Conservation (phyloP, 1,140 invertebrate species). For the Lasioglossum baleicum region DNA sequence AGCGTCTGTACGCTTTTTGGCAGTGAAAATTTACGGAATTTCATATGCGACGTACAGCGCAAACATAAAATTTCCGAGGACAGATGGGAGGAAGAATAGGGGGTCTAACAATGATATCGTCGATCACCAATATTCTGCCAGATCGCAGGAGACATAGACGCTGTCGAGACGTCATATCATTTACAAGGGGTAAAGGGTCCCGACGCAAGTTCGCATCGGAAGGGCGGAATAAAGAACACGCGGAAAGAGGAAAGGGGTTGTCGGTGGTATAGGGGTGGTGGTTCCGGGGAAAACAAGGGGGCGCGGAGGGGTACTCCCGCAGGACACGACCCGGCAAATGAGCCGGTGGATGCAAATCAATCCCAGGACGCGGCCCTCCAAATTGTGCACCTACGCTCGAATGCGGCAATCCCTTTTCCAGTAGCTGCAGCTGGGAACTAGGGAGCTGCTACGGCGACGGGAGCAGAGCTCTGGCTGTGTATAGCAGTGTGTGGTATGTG, state of each 20-base stretch:
- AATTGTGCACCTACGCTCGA: conserved; percentile 74
- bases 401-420: conserved; percentile 75
- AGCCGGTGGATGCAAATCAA: conserved; percentile 79
- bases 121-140: no score
- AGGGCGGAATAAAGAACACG: neutral
- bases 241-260: no score
- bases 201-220: neutral
- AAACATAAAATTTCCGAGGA: no score
- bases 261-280: conserved; percentile 4
- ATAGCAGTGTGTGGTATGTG: no score
- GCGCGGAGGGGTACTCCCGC: conserved; percentile 54
- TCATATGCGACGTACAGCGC: no score
- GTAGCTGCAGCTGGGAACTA: conserved; percentile 48
- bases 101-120: no score
- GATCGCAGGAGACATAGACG: no score
- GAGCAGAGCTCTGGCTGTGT: neutral
- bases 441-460: conserved; percentile 25
- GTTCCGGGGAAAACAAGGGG: neutral
- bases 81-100: no score
- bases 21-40: no score
- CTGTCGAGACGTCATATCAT: no score
- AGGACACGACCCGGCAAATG: conserved; percentile 75
- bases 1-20: no score
- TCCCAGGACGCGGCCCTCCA: conserved; percentile 72
- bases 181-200: no score